phyloP scores from a whole-genome alignment of 2,113 vertebrate genomes.

The Coturnix japonica region DNA sequence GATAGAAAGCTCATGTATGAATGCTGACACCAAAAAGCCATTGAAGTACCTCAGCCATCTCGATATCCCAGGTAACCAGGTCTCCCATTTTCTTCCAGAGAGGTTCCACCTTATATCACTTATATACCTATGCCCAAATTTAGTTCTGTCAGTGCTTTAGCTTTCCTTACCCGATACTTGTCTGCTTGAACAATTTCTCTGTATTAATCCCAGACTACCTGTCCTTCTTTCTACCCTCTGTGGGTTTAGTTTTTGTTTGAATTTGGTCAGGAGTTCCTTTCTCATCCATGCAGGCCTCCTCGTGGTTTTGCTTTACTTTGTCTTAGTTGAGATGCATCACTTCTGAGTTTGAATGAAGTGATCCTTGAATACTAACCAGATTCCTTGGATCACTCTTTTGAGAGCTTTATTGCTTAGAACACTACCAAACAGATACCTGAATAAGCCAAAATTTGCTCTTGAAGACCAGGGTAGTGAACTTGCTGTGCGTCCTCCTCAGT shows the following conservation, averaged over 20 bases:
- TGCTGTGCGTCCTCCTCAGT: background rate
- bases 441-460: background rate
- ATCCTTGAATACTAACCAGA: background rate
- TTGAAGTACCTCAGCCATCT: background rate
- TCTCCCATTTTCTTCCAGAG: background rate
- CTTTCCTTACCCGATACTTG: background rate
- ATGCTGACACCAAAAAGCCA: background rate
- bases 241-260: background rate
- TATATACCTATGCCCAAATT: background rate
- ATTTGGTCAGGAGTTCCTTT: background rate
- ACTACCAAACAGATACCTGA: background rate
- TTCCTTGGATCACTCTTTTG: background rate
- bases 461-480: background rate
- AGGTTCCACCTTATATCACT: background rate
- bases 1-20: background rate
- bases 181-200: background rate
- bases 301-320: background rate
- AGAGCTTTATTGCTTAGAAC: background rate
- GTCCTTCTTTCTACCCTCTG: background rate
- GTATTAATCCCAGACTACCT: background rate
- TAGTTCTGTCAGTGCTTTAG: background rate
- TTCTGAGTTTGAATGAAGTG: background rate
- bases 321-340: too few species aligned
- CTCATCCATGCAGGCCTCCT: background rate
- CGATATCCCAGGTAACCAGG: background rate